A percentile compares a stretch with the other conserved stretches of the same genome.
phyloP scores from a whole-genome alignment of 2,113 vertebrate species.

The Rhinogobius similis region DNA sequence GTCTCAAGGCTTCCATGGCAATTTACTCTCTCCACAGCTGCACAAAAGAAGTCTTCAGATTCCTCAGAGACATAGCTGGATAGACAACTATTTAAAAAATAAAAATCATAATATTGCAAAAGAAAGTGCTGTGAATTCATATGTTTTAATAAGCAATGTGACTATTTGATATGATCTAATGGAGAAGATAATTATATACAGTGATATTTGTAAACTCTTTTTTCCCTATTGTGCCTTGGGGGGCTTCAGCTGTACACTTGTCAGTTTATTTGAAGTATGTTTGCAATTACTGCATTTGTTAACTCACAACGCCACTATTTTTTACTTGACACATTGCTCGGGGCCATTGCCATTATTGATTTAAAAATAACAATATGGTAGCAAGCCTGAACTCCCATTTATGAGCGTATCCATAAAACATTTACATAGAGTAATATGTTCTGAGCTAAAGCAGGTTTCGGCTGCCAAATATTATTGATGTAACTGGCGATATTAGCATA shows the following conservation, averaged over 20 bases:
- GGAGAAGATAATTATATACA: constrained; percentile 58
- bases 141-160: constrained; percentile 45
- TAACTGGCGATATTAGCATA: constrained; percentile 53
- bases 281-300: constrained; percentile 76
- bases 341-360: constrained; percentile 73
- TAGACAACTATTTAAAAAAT: constrained; percentile 52
- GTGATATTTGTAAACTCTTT: constrained; percentile 71
- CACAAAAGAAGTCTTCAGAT: constrained; percentile 65
- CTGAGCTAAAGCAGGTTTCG: constrained; percentile 30
- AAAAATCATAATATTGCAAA: constrained; percentile 27
- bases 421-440: constrained; percentile 64
- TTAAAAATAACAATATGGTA: constrained; percentile 67
- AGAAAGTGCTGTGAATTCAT: constrained; percentile 15
- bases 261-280: constrained; percentile 74
- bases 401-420: constrained; percentile 62
- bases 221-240: constrained; percentile 44
- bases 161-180: constrained; percentile 56
- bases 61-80: constrained; percentile 55
- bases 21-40: constrained; percentile 59
- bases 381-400: constrained; percentile 47
- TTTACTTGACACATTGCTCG: constrained; percentile 62
- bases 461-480: constrained; percentile 56
- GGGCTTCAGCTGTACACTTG: constrained; percentile 49
- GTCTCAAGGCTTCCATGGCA: constrained; percentile 61
- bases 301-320: constrained; percentile 56